Percentiles rank a stretch among this genome's conserved stretches.
Conservation (phyloP, 2,888 invertebrate genomes). For the Drosophila nigritarsus region DNA sequence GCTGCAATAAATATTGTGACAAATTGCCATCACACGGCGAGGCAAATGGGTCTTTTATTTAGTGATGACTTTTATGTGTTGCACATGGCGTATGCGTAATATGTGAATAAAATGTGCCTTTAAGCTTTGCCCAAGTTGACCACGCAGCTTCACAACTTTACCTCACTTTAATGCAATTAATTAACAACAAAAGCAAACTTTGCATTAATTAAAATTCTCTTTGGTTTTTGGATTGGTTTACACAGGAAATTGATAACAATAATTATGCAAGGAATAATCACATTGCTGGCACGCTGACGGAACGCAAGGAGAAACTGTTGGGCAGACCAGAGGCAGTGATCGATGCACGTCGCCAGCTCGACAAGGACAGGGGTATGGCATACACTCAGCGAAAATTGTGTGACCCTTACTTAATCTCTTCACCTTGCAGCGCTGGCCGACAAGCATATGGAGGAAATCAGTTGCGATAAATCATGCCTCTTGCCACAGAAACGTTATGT, state of each 20-base stretch:
- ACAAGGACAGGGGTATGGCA: constrained; percentile 42
- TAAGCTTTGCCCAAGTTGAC: constrained; percentile 1
- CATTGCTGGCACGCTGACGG: constrained; percentile 79
- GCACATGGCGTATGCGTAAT: constrained; percentile 70
- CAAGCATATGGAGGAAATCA: constrained; percentile 79
- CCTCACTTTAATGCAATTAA: constrained; percentile 44
- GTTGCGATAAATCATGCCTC: constrained; percentile 78
- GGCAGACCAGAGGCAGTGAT: constrained; percentile 81
- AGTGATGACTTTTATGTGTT: constrained; percentile 65
- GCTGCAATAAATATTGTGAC: constrained; percentile 75
- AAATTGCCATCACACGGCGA: constrained; percentile 69
- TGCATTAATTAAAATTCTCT: constrained; percentile 32
- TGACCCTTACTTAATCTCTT: not conserved
- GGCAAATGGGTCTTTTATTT: constrained; percentile 70
- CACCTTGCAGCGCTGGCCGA: constrained; percentile 76
- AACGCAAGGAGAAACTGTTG: constrained; percentile 79
- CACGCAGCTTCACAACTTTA: constrained; percentile 27
- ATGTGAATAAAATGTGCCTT: not conserved
- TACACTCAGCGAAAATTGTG: not conserved
- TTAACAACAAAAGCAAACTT: constrained; percentile 35
- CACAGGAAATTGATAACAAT: constrained; percentile 77
- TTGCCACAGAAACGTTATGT: constrained; percentile 91
- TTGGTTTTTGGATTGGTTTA: constrained; percentile 9
- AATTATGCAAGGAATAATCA: constrained; percentile 78
- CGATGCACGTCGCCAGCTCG: constrained; percentile 75